Conservation (phyloP, 2,113 vertebrate species). For the Paracyprichromis sp. region DNA sequence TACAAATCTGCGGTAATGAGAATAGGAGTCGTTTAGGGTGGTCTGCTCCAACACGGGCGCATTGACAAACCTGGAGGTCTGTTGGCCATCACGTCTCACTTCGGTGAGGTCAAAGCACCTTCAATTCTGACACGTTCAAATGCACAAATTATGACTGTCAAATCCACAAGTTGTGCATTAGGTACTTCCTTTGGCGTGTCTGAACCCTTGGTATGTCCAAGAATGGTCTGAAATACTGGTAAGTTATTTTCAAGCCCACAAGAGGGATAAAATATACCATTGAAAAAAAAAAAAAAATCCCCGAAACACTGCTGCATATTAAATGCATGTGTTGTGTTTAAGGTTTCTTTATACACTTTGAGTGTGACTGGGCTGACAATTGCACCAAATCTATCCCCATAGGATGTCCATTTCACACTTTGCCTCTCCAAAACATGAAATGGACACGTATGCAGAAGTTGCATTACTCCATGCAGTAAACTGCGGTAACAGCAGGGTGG, state of each 20-base stretch:
- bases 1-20: constrained; percentile 23
- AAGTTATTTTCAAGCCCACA: neutral
- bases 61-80: constrained; percentile 36
- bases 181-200: constrained; percentile 16
- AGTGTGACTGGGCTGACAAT: neutral
- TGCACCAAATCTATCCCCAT: neutral
- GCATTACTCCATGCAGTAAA: neutral
- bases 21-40: constrained; percentile 51
- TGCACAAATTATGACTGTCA: constrained; percentile 53
- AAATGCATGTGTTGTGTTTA: neutral
- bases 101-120: constrained; percentile 49
- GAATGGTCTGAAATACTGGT: neutral
- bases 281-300: neutral
- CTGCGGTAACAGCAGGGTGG: neutral
- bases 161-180: constrained; percentile 32
- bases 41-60: constrained; percentile 36
- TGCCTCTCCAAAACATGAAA: neutral
- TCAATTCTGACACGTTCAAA: constrained; percentile 46
- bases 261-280: neutral
- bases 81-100: constrained; percentile 59
- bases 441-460: neutral
- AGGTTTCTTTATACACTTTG: neutral
- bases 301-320: neutral
- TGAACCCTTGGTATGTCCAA: neutral
- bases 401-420: neutral